Evolutionary conservation across 1,140 invertebrate genomes (phyloP), one percentile per base, ranked within the genome.

Genomic region (Meteorus sp.): DNA sequence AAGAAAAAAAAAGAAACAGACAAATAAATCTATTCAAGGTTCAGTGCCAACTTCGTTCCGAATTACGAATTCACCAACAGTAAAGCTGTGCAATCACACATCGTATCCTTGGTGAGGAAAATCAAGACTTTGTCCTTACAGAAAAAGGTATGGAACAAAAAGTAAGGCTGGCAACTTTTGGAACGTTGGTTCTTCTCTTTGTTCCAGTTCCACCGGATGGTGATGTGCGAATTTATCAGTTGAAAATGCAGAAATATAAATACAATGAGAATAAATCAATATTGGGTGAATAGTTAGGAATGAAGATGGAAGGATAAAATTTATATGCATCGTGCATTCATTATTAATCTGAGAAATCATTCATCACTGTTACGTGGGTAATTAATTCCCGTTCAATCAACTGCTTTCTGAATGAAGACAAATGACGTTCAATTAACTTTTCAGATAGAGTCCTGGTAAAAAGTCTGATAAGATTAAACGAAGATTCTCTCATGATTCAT

Each of bases 1-100:
- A 37, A 15, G 31, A 20, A 31, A 56, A 56, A 41, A 13, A 56
- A 56, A 33, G 55, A 6, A 23, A 25, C 39, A 3, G 35, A 43
- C 15, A 45, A 39, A 41, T 43, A 58, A 58, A 43, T n/a, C 31
- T 22, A 9, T 48, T 56, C 43, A 56, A 47, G 43, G 55, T 45
- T 50, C 20, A 29, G n/a, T 13, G 23, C 1, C 31, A 39, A 31
- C 39, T 25, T 53, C 20, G 29, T 25, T 57, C 33, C 31, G 20
- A 57, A 57, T 57, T 50, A 13, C 39, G 7, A 44, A 27, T 35
- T 41, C 15, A 41, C 45, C 25, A 20, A 15, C 19, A 15, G 37
- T 19, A 15, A 31, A 7, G 19, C 27, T 9, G 9, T 3, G 13
- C 22, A 25, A 5, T 25, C 44, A 25, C 4, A 23, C 4, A n/a